Conservation (phyloP, 2,113 vertebrate species). For the Cathartes aura region DNA sequence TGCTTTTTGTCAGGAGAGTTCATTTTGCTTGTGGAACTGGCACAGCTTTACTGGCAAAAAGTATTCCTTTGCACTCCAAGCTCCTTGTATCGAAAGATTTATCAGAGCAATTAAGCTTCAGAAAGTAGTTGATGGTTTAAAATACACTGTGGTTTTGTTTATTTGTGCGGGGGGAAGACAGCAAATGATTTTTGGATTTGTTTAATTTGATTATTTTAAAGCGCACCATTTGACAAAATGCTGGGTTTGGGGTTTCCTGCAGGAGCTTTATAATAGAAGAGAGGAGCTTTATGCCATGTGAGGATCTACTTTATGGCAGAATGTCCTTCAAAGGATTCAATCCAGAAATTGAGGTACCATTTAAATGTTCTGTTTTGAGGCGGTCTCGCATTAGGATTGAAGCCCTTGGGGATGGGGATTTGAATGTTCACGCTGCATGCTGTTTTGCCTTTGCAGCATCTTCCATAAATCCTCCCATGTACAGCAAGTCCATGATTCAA, state of each 20-base stretch:
- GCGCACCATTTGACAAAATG: background rate
- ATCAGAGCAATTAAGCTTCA: slow-evolving; percentile 41
- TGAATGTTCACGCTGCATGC: background rate
- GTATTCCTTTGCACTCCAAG: slow-evolving; percentile 30
- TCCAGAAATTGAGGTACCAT: slow-evolving; percentile 90
- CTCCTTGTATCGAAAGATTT: slow-evolving; percentile 42
- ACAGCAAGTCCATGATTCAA: background rate
- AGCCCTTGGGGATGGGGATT: background rate
- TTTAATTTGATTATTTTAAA: slow-evolving; percentile 40
- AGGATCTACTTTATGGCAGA: slow-evolving; percentile 90
- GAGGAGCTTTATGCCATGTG: slow-evolving; percentile 88
- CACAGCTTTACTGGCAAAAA: slow-evolving; percentile 20
- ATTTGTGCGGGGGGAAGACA: background rate
- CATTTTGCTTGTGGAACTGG: slow-evolving; percentile 51
- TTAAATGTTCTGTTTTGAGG: background rate
- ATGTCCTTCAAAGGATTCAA: slow-evolving; percentile 97
- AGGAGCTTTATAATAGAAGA: slow-evolving; percentile 93
- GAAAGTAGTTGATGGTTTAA: slow-evolving; percentile 35
- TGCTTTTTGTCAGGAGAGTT: slow-evolving; percentile 53
- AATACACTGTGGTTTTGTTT: slow-evolving; percentile 36
- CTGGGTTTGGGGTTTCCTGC: slow-evolving; percentile 32
- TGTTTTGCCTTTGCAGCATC: background rate
- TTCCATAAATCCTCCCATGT: background rate
- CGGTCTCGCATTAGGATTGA: background rate
- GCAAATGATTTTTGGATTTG: background rate